A percentile compares a stretch with the other conserved stretches of the same genome.
These are phyloP conservation scores for Cottus gobio DNA, from an alignment of 2,113 vertebrate species.

Conservation along the genomic window DNA sequence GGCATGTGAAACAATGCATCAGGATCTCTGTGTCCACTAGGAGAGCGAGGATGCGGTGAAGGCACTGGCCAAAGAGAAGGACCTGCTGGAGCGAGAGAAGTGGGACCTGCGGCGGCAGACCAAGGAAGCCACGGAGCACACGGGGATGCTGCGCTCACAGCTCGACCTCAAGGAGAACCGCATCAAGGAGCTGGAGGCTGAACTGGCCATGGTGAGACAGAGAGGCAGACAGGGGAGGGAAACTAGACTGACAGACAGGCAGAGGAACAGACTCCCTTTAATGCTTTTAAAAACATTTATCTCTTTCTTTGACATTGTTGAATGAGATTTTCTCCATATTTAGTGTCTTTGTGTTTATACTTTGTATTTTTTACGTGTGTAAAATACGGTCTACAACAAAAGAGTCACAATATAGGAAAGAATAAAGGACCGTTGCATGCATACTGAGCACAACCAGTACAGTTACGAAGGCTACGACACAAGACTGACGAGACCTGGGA, in stretches of 20 bases:
- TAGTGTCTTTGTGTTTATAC: neutral
- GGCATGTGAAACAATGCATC: slow-evolving; percentile 55
- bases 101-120: slow-evolving; percentile 97
- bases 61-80: slow-evolving; percentile 95
- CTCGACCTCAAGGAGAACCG: slow-evolving; percentile 98
- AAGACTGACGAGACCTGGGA: neutral
- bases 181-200: slow-evolving; percentile 98
- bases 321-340: neutral
- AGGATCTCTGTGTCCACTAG: slow-evolving; percentile 79
- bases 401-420: neutral
- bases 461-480: neutral
- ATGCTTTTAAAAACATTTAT: neutral
- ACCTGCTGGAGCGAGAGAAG: slow-evolving; percentile 95
- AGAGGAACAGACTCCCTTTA: neutral
- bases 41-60: slow-evolving; percentile 98
- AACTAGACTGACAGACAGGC: slow-evolving; percentile 1
- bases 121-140: slow-evolving; percentile 97
- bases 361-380: neutral
- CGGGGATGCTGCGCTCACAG: slow-evolving; percentile 91
- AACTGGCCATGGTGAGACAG: slow-evolving; percentile 95
- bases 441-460: neutral
- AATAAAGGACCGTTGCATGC: neutral
- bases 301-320: neutral
- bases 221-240: neutral
- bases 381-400: neutral